Evolutionary conservation across 1,140 invertebrate species (phyloP).

Genomic region (Phenacoccus solenopsis): DNA sequence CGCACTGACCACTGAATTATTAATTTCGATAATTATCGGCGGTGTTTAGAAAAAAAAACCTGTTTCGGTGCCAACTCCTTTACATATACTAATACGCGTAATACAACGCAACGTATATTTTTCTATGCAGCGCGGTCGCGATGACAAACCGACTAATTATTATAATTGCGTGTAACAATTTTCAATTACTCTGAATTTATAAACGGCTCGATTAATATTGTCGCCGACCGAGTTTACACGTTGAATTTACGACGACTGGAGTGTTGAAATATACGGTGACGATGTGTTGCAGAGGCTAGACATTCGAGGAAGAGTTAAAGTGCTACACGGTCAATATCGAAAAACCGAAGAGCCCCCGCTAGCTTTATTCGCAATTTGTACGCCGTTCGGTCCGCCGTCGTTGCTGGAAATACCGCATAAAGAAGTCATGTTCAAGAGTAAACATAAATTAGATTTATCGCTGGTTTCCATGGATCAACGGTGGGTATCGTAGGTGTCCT

Average conservation of each 20-base stretch:
- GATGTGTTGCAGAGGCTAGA: slow-evolving; percentile 73
- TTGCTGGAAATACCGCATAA: slow-evolving; percentile 78
- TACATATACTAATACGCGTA: neutral
- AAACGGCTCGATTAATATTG: too few relatives aligned
- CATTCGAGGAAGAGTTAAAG: slow-evolving; percentile 89
- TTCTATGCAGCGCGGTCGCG: neutral
- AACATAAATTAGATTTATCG: slow-evolving; percentile 93
- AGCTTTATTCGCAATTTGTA: slow-evolving; percentile 92
- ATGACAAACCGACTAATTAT: slow-evolving; percentile 10
- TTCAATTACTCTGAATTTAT: neutral
- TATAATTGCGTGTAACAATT: neutral
- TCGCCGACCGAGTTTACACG: too few relatives aligned
- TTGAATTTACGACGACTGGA: too few relatives aligned
- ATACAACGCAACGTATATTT: neutral
- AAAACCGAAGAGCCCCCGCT: slow-evolving; percentile 86
- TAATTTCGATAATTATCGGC: slow-evolving; percentile 11
- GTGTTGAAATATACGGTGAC: neutral
- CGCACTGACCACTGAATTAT: neutral
- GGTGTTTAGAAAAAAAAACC: neutral
- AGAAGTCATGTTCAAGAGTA: slow-evolving; percentile 97
- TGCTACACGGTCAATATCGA: slow-evolving; percentile 88
- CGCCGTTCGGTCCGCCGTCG: slow-evolving; percentile 92
- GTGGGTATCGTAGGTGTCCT: slow-evolving; percentile 35
- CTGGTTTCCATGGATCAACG: slow-evolving; percentile 95
- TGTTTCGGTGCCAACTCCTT: neutral